Conservation (phyloP, 2,113 vertebrate species). For the Chitala chitala region DNA sequence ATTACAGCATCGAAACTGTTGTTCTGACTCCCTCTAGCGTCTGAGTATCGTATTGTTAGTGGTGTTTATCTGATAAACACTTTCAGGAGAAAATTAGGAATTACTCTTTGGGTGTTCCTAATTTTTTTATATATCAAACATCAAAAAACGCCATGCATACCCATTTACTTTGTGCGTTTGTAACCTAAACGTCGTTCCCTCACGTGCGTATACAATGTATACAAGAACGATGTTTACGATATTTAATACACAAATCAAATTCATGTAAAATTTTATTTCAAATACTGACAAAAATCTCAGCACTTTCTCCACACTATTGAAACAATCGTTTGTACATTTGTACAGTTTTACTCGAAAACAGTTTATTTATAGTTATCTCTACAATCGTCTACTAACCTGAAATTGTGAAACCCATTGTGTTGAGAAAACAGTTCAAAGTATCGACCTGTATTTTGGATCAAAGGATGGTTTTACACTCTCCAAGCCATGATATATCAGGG, state of each 20-base stretch:
- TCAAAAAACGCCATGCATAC: too few relatives aligned
- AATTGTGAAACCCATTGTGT: constrained; percentile 38
- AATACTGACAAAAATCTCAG: constrained; percentile 63
- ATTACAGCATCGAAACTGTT: too few relatives aligned
- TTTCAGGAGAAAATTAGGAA: too few relatives aligned
- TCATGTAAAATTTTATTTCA: constrained; percentile 75
- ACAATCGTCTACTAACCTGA: constrained; percentile 20
- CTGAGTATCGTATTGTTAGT: too few relatives aligned
- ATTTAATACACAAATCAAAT: constrained; percentile 25
- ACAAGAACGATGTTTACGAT: not conserved
- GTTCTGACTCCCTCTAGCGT: not conserved
- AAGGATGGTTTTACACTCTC: constrained; percentile 44
- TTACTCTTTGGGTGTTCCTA: too few relatives aligned
- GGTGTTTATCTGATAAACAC: too few relatives aligned
- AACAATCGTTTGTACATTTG: constrained; percentile 52
- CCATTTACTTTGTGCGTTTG: too few relatives aligned
- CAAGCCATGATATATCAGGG: not conserved
- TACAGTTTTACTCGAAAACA: not conserved
- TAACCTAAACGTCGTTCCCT: too few relatives aligned
- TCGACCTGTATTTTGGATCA: constrained; percentile 48
- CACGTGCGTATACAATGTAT: too few relatives aligned
- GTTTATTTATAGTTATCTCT: not conserved
- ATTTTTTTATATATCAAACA: too few relatives aligned
- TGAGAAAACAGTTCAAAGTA: constrained; percentile 50
- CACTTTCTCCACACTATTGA: constrained; percentile 47